Conservation (phyloP, 2,797 vertebrate species). For the Pangasius sanitwongsei region DNA sequence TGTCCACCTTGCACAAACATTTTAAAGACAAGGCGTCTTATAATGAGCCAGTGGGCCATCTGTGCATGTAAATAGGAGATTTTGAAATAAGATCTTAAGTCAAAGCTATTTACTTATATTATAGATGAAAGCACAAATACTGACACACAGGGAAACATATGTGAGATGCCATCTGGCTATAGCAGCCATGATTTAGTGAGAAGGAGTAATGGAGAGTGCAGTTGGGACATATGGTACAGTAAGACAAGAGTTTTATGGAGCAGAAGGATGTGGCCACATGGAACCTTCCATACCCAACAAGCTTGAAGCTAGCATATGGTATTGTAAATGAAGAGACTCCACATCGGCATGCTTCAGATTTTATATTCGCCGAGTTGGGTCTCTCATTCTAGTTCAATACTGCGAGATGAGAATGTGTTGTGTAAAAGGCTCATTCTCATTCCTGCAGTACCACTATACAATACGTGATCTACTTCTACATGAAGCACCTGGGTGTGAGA, state of each 20-base stretch:
- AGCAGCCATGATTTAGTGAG: conserved; percentile 67
- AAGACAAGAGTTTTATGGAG: conserved; percentile 45
- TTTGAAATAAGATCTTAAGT: background rate
- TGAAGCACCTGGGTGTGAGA: conserved; percentile 95
- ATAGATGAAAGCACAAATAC: background rate
- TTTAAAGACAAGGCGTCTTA: background rate
- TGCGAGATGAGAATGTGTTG: background rate
- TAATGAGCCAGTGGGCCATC: background rate
- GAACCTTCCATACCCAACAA: conserved; percentile 32
- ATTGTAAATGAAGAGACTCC: background rate
- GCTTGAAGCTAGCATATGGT: background rate
- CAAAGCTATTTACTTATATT: conserved; percentile 4
- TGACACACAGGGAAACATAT: conserved; percentile 58
- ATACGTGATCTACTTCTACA: conserved; percentile 90
- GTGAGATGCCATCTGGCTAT: conserved; percentile 72
- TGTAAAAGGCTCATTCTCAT: conserved; percentile 7
- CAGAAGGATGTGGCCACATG: conserved; percentile 43
- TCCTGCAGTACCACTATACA: conserved; percentile 84
- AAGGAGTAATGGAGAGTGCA: conserved; percentile 32
- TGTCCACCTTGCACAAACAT: conserved; percentile 18
- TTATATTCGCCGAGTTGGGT: background rate
- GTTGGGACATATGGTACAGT: conserved; percentile 68
- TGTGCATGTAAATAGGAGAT: background rate
- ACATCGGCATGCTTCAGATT: background rate
- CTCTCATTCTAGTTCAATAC: background rate